Base-by-base conservation (phyloP, 2,888 invertebrate species). In the Plebejus melissa region DNA sequence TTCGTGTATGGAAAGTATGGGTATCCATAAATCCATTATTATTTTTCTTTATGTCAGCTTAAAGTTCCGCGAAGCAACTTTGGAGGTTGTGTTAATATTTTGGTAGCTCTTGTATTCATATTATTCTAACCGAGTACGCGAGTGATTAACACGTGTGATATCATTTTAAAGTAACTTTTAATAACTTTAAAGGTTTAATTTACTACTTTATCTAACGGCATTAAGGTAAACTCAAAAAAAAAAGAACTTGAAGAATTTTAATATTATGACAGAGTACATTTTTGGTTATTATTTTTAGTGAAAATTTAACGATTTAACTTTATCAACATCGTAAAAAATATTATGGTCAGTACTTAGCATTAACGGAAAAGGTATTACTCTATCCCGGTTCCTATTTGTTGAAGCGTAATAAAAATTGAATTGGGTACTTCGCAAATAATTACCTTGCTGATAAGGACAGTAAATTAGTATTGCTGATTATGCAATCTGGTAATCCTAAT, bases 1-100 rank as follows among this genome's bases (percentile, higher is more conserved):
- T 79, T 80, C 71, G 74, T 65, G 60, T 46, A 74, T 60, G 58
- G 60, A 58, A 72, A 72, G 72, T 72, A 36, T 72, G 72, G 32
- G 72, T 54, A 72, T 72, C 71, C 70, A 71, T 71, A 71, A 71
- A 71, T 71, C 41, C 28, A 72, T 72, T 72, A 54, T 72, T 54
- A 72, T 50, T 72, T 72, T 72, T 54, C 46, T 72, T 46, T 50
- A 50, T 72, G 72, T 71, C 71, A 71, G 46, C 72, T 11, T 16
- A 72, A 54, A 54, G 28, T 28, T 54, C 50, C 46, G 32, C 13
- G 32, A 32, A 50, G 28, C 32, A 32, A 50, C 22, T 72, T 72
- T 50, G 2, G 72, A 32, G 46, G 46, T 28, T 46, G 46, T 71
- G 71, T 54, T 54, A 32, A 54, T 28, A 41, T 71, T 71, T 41